Evolutionary conservation across 2,113 vertebrate genomes (phyloP), one percentile per base, ranked within the genome.

Genomic region (Scophthalmus maximus): DNA sequence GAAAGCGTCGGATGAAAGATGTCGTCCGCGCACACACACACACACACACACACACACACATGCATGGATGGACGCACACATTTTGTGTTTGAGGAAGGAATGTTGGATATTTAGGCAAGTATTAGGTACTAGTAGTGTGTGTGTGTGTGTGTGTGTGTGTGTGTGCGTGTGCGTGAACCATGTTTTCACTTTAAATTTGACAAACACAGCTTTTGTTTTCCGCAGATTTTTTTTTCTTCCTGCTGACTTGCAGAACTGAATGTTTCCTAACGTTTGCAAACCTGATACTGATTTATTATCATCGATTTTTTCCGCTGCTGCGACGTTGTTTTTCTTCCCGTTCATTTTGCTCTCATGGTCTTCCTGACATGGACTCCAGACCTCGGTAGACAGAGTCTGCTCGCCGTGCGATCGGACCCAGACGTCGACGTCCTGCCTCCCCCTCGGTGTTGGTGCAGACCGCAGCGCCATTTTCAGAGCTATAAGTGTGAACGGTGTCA

Each of bases 391-490:
- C 4, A 66, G 38, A 56, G 30, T 3, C 40, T 11, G 3, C 40
- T 44, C 42, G 18, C 6, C 15, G n/a, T 44, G 36, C 1, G 4
- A 5, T n/a, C n/a, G n/a, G n/a, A n/a, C n/a, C n/a, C n/a, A n/a
- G n/a, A n/a, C n/a, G n/a, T n/a, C n/a, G n/a, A n/a, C n/a, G n/a
- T n/a, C n/a, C n/a, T n/a, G n/a, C n/a, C n/a, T n/a, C n/a, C n/a
- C n/a, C n/a, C n/a, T n/a, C n/a, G n/a, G n/a, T n/a, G n/a, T n/a
- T 51, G 95, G 91, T 95, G 93, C 95, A 93, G 95, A 95, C 91
- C 84, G 91, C 91, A 96, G 96, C 93, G 94, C 96, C 96, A 96
- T 97, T 96, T 94, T 91, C 94, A 95, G 96, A 96, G 96, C 95
- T 96, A 93, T 96, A 89, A 96, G 95, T 79, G 85, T 88, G 72